These are phyloP conservation scores for Cantharis flavilabris DNA, from an alignment of 2,888 invertebrate genomes.

Conservation along the genomic window DNA sequence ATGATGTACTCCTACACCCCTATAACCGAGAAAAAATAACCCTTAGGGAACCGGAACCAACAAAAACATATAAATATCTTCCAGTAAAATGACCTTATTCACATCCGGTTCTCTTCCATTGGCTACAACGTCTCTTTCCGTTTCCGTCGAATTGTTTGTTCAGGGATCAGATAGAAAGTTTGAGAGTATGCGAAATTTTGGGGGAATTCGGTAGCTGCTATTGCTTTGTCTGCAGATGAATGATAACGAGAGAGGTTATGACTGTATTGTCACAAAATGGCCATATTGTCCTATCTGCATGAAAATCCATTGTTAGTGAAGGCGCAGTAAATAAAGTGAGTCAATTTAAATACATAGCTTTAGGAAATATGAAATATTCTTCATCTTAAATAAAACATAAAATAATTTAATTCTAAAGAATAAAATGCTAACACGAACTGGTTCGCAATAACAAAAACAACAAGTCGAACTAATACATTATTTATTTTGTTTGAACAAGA, in stretches of 20 bases:
- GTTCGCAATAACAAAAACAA: conserved; percentile 25
- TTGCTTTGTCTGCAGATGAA: conserved; percentile 47
- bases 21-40: conserved; percentile 47
- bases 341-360: conserved; percentile 47
- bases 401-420: conserved; percentile 16
- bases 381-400: conserved; percentile 28
- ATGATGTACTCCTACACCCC: conserved; percentile 44
- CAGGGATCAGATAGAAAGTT: conserved; percentile 38
- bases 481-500: conserved; percentile 10
- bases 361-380: conserved; percentile 46
- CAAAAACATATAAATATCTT: conserved; percentile 54
- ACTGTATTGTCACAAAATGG: conserved; percentile 49
- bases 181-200: conserved; percentile 34
- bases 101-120: conserved; percentile 51
- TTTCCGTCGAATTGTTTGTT: conserved; percentile 50
- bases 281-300: conserved; percentile 47
- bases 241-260: conserved; percentile 49
- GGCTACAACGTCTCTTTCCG: conserved; percentile 48
- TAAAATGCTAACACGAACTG: conserved; percentile 29
- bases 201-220: conserved; percentile 37
- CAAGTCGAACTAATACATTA: conserved; percentile 24
- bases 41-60: conserved; percentile 41
- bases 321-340: conserved; percentile 44
- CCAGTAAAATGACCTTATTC: conserved; percentile 53
- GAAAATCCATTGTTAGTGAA: conserved; percentile 49